Evolutionary conservation across 2,797 vertebrate species (phyloP).

Genomic region (Cynodonichthys magdalenae): DNA sequence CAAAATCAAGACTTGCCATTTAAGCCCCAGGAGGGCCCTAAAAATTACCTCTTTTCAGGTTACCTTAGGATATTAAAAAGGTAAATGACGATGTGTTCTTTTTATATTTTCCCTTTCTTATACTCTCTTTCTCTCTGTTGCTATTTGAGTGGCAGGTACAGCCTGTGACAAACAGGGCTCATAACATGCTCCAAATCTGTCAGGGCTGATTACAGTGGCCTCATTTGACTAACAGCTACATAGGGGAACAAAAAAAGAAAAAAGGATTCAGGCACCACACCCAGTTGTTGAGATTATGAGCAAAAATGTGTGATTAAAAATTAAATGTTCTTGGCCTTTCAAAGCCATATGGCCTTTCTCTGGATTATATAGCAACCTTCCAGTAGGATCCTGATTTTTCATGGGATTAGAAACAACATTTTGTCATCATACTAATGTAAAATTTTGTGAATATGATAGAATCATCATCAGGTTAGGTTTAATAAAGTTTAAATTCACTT

Average conservation of each 20-base stretch:
- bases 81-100: slow-evolving; percentile 59
- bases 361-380: slow-evolving; percentile 34
- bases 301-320: slow-evolving; percentile 68
- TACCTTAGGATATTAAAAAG: slow-evolving; percentile 71
- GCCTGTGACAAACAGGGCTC: slow-evolving; percentile 74
- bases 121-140: slow-evolving; percentile 49
- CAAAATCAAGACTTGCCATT: slow-evolving; percentile 51
- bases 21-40: slow-evolving; percentile 47
- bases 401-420: slow-evolving; percentile 10
- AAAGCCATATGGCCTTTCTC: slow-evolving; percentile 43
- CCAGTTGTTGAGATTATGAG: slow-evolving; percentile 67
- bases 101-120: slow-evolving; percentile 28
- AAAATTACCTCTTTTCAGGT: slow-evolving; percentile 67
- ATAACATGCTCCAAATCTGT: slow-evolving; percentile 80
- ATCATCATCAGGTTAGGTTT: slow-evolving; percentile 26
- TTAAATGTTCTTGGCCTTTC: slow-evolving; percentile 57
- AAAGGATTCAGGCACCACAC: slow-evolving; percentile 51
- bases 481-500: slow-evolving; percentile 11
- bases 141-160: slow-evolving; percentile 77
- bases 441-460: slow-evolving; percentile 22
- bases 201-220: slow-evolving; percentile 77
- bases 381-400: slow-evolving; percentile 24
- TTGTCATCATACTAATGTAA: background rate
- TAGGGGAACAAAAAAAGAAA: slow-evolving; percentile 23
- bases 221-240: slow-evolving; percentile 73